Evolutionary conservation across 2,888 invertebrate species (phyloP), one percentile per base, ranked within the genome.

Genomic region (Campopleginae sp.): DNA sequence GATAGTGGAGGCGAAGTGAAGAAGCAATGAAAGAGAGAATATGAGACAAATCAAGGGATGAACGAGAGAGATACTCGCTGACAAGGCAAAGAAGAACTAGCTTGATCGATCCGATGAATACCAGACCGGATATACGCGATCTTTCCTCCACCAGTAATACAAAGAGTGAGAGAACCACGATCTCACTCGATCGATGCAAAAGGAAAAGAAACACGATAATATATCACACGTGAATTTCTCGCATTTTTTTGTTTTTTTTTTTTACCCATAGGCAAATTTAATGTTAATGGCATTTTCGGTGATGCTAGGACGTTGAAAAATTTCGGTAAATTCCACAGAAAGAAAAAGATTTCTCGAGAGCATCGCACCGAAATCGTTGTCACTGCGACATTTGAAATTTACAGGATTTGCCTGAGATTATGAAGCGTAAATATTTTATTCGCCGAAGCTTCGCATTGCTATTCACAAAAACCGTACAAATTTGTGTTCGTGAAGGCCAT

Each of bases 1-100:
- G 85, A 86, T 68, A 61, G 85, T 83, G 82, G 74, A 66, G 86
- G 77, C 72, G 54, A 82, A 71, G 63, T 80, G 77, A 81, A 84
- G 84, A 85, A 79, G 82, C 85, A 85, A 63, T 42, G 68, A 58
- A 63, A 81, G 54, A 82, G 66, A 85, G 70, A 68, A 71, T 82
- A 63, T 48, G 27, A 80, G 78, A 74, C 58, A 27, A 82, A 70
- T 65, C 63, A 19, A 77, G 79, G 54, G 65, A 70, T 78, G 51
- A 70, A 79, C 63, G 48, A 66, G 66, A 51, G 65, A 65, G 74
- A 66, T 58, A 46, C 51, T 19, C 54, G 70, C 42, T 31, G 82
- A 70, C 71, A 81, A 72, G 84, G 65, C 78, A 86, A 80, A 83
- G 80, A 80, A 86, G 78, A 80, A 81, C 66, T 72, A 70, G 78